Base-by-base conservation (phyloP, 2,797 vertebrate genomes). In the Salmo trutta region DNA sequence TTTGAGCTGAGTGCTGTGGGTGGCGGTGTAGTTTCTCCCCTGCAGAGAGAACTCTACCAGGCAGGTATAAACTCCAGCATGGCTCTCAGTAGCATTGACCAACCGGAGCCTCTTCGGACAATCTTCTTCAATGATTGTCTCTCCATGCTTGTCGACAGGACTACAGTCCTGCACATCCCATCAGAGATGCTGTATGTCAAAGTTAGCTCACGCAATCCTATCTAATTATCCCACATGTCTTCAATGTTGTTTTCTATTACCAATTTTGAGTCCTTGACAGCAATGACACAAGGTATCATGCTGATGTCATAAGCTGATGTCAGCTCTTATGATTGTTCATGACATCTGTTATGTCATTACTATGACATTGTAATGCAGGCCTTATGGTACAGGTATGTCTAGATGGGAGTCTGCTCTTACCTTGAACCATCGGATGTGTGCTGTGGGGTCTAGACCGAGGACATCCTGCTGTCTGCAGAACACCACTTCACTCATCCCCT, bases 1-100 rank as follows among this genome's bases (percentile, higher is more conserved):
- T 1, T 1, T 62, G 5, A 93, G 68, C 62, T 69, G 79, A 79
- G 90, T 73, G 84, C 90, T 93, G 36, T 88, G 89, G 41, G 92
- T 87, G 1, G 89, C 41, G 0, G 82, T 92, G 84, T 86, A 90
- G 0, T 6, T 86, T 62, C 31, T 80, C 75, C 86, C 87, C 0
- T 82, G 33, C 62, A 90, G 0, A 27, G 6, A 86, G 3, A 93
- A 3, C 2, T 90, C 74, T 0, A 91, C 75, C 54, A 90, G 76
- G 73, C 93, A 93, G 54, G 91, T 93, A 75, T 93, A 93, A 21
- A 19, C 88, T 33, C 92, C 93, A 59, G 79, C 64, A 77, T 91
- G 89, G 3, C 0, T 10, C 27, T 78, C 14, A 1, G 85, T 67
- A 59, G 66, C 54, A 0, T 0, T 0, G 0, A 5, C 4, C 1